Evolutionary conservation across 2,113 vertebrate species (phyloP).

Genomic region (Lutjanus erythropterus): DNA sequence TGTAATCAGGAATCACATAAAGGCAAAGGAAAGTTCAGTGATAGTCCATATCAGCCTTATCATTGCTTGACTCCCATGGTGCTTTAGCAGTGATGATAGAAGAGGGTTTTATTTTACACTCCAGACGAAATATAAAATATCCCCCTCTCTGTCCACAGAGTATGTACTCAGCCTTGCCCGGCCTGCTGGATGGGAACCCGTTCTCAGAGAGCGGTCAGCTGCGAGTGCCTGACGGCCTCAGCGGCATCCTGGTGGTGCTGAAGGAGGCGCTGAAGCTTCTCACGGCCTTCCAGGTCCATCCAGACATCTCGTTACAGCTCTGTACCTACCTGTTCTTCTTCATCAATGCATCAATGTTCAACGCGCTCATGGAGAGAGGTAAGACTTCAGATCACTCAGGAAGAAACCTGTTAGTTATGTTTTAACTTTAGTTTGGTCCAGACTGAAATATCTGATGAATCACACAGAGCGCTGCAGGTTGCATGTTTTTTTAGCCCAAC

Average conservation of each 20-base stretch:
- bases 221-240: slow-evolving; percentile 75
- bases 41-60: neutral
- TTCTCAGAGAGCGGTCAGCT: slow-evolving; percentile 83
- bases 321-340: slow-evolving; percentile 88
- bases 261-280: slow-evolving; percentile 83
- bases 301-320: slow-evolving; percentile 83
- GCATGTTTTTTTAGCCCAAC: too few species aligned
- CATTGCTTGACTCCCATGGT: slow-evolving; percentile 23
- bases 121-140: neutral
- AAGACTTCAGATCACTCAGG: slow-evolving; percentile 2
- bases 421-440: neutral
- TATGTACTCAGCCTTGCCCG: slow-evolving; percentile 82
- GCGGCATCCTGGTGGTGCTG: slow-evolving; percentile 80
- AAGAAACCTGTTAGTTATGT: neutral
- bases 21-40: neutral
- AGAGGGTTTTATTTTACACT: neutral
- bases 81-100: slow-evolving; percentile 14
- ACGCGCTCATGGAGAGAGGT: slow-evolving; percentile 88
- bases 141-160: slow-evolving; percentile 65
- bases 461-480: too few species aligned
- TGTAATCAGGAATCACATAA: neutral
- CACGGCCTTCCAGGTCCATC: slow-evolving; percentile 82
- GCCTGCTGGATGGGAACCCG: slow-evolving; percentile 86
- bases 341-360: slow-evolving; percentile 88
- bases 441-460: neutral